Percentiles rank a stretch among this genome's conserved stretches.
These are phyloP conservation scores for Polydrusus tereticollis DNA, from an alignment of 2,888 invertebrate genomes.

Conservation along the genomic window DNA sequence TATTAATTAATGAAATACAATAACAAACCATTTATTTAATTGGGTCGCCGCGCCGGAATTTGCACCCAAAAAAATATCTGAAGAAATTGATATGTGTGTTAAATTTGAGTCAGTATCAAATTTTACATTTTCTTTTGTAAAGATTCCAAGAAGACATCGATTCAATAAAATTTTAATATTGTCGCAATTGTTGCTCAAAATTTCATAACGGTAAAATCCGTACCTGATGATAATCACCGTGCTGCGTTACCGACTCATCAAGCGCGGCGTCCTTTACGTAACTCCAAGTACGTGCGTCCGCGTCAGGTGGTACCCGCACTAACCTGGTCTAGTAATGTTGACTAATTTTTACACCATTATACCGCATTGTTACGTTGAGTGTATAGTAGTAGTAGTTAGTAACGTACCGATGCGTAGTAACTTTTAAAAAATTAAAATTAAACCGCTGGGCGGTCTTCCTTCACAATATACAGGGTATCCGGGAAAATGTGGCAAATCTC, in stretches of 20 bases:
- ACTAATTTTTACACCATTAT: constrained; percentile 10
- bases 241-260: constrained; percentile 3
- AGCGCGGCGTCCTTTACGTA: constrained; percentile 63
- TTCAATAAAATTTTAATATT: neutral
- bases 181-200: neutral
- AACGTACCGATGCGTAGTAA: neutral
- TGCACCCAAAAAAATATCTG: no score
- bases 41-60: no score
- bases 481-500: no score
- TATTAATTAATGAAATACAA: no score
- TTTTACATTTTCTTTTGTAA: neutral
- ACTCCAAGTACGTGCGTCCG: constrained; percentile 53
- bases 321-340: constrained; percentile 18
- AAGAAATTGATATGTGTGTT: no score
- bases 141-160: neutral
- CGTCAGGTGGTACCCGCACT: constrained; percentile 56
- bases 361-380: neutral
- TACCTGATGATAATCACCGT: constrained; percentile 11
- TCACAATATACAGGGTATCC: no score
- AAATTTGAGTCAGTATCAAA: neutral
- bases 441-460: no score
- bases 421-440: neutral
- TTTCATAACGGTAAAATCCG: constrained; percentile 2
- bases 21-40: no score
- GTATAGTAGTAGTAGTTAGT: neutral